Evolutionary conservation across 2,797 vertebrate species (phyloP), one percentile per base, ranked within the genome.

Genomic region (Ibycter americanus): DNA sequence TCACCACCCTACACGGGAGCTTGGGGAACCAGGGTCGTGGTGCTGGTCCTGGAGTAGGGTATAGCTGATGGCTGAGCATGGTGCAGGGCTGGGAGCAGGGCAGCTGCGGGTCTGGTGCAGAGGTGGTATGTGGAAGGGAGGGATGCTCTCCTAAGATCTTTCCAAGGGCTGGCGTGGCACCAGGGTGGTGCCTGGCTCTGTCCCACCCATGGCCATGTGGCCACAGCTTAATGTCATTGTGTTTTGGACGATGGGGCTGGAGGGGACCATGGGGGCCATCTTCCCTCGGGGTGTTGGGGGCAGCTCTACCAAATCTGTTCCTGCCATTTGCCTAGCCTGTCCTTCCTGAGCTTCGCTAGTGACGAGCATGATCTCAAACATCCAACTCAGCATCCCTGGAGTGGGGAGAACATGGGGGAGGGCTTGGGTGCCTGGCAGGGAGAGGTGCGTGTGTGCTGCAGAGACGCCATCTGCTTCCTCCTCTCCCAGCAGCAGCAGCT

Each of bases 51-150:
- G 46, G 49, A 59, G 54, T 14, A 9, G 59, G 26, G 21, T 65
- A n/a, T 11, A 73, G 42, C n/a, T 0, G 0, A 6, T 19, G 6
- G 29, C 34, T 4, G 9, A 56, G 55, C 42, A 29, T 0, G 1
- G 11, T 3, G 6, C 61, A 46, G 59, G 47, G 8, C n/a, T 51
- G 38, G 34, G 56, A 91, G 26, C 2, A 2, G 34, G 8, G 12
- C 11, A 7, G 5, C 22, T 49, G 10, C 6, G n/a, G 3, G 9
- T 61, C 34, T 1, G 1, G 7, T 59, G n/a, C 4, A 4, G 38
- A 19, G 23, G 62, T 4, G 18, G 22, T 9, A 2, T 40, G 6
- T 36, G 29, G 38, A 56, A 7, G 25, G 17, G 8, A n/a, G 42
- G 20, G 18, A 26, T 65, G 23, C 6, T 77, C 29, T 88, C 34